A percentile compares a stretch with the other conserved stretches of the same genome.
These are phyloP conservation scores for Meloidogyne hapla DNA, from an alignment of 1,140 invertebrate genomes.

Conservation along the genomic window DNA sequence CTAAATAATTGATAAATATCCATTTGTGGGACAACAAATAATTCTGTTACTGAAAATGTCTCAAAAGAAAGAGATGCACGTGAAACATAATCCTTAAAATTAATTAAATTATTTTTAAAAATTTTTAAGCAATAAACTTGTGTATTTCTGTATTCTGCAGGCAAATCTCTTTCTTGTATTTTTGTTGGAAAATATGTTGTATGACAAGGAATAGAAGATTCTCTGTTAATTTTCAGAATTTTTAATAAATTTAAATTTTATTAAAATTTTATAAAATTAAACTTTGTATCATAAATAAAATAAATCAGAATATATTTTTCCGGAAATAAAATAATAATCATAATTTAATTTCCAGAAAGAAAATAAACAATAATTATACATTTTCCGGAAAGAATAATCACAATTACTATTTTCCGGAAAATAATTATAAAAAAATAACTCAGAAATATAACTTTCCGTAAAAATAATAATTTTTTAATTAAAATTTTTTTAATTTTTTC, in stretches of 20 bases:
- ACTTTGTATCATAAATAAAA: too few species aligned
- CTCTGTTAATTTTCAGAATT: slow-evolving; percentile 10
- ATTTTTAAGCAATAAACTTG: slow-evolving; percentile 16
- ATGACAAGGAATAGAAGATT: slow-evolving; percentile 3
- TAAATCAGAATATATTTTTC: neutral
- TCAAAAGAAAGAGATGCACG: slow-evolving; percentile 37
- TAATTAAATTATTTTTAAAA: slow-evolving; percentile 26
- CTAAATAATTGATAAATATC: slow-evolving; percentile 30
- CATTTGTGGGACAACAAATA: neutral
- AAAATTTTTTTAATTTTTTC: neutral
- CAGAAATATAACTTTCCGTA: too few species aligned
- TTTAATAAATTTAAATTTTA: slow-evolving; percentile 15
- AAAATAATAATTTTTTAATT: too few species aligned
- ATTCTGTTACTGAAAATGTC: slow-evolving; percentile 33
- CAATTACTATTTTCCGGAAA: too few species aligned
- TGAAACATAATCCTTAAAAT: slow-evolving; percentile 36
- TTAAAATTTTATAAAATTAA: too few species aligned
- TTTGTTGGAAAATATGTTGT: slow-evolving; percentile 14
- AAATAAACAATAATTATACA: too few species aligned
- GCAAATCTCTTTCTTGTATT: slow-evolving; percentile 25
- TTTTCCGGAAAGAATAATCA: too few species aligned
- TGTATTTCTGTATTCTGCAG: slow-evolving; percentile 34
- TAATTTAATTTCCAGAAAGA: too few species aligned
- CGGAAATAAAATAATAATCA: too few species aligned
- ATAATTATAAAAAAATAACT: too few species aligned